phyloP scores from a whole-genome alignment of 2,888 invertebrate species.

The Cephus runcator region DNA sequence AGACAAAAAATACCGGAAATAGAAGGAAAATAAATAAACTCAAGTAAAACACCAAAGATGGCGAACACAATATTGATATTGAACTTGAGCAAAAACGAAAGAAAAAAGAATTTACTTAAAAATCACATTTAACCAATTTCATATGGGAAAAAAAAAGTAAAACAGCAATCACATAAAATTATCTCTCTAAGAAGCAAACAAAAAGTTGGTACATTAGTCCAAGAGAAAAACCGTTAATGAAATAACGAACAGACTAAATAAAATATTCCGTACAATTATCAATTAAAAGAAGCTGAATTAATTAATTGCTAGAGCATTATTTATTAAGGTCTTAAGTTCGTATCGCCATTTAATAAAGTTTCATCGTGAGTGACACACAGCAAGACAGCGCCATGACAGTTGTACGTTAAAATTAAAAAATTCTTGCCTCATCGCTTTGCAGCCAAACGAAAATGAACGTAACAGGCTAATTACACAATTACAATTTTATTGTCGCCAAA shows the following conservation, averaged over 20 bases:
- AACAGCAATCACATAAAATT: neutral
- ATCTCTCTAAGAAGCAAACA: neutral
- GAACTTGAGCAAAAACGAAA: neutral
- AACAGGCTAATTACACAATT: conserved; percentile 9
- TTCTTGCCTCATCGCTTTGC: conserved; percentile 8
- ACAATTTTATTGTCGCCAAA: conserved; percentile 23
- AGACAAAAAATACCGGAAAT: neutral
- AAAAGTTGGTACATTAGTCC: neutral
- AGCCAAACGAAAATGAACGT: neutral
- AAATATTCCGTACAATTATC: neutral
- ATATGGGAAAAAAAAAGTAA: neutral
- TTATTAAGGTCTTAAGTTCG: neutral
- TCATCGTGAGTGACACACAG: neutral
- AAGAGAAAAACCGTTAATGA: neutral
- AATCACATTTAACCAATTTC: neutral
- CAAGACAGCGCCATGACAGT: neutral
- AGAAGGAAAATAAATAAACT: neutral
- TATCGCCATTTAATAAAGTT: neutral
- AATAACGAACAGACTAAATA: neutral
- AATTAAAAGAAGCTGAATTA: neutral
- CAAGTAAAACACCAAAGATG: neutral
- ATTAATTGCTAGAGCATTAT: neutral
- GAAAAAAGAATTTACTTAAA: neutral
- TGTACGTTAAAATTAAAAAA: neutral
- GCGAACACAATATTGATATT: neutral